Evolutionary conservation across 53 echinoderm and acorn worm genomes (phyloP).

Genomic region (Zoroaster sp.): DNA sequence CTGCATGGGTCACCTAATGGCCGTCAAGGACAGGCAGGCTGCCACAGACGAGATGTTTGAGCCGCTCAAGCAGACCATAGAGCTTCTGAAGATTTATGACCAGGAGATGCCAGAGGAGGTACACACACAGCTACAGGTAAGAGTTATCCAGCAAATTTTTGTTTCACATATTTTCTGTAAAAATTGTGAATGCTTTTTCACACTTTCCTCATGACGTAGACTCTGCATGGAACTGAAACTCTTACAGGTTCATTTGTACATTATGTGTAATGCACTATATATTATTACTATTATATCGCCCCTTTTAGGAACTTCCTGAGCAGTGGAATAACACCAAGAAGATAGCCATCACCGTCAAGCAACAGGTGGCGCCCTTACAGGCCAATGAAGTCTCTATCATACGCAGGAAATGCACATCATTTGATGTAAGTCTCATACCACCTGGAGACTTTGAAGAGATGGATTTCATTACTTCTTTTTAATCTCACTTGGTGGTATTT

Average conservation of each 20-base stretch:
- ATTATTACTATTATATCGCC: too few relatives aligned
- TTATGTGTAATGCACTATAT: too few relatives aligned
- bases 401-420: slow-evolving; percentile 89
- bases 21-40: slow-evolving; percentile 88
- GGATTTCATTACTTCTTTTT: too few relatives aligned
- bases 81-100: slow-evolving; percentile 95
- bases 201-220: too few relatives aligned
- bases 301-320: slow-evolving; percentile 85
- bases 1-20: slow-evolving; percentile 96
- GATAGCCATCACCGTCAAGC: slow-evolving; percentile 96
- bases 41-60: slow-evolving; percentile 98
- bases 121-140: slow-evolving; percentile 93
- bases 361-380: slow-evolving; percentile 96
- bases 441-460: too few relatives aligned
- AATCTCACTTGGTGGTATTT: too few relatives aligned
- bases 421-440: slow-evolving; percentile 82
- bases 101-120: slow-evolving; percentile 99
- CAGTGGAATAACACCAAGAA: slow-evolving; percentile 99
- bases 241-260: background rate
- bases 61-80: slow-evolving; percentile 97
- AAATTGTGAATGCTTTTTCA: too few relatives aligned
- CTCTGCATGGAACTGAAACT: too few relatives aligned
- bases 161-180: too few relatives aligned
- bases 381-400: slow-evolving; percentile 99
- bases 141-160: background rate